phyloP scores from a whole-genome alignment of 2,113 vertebrate genomes.

The Naja naja region DNA sequence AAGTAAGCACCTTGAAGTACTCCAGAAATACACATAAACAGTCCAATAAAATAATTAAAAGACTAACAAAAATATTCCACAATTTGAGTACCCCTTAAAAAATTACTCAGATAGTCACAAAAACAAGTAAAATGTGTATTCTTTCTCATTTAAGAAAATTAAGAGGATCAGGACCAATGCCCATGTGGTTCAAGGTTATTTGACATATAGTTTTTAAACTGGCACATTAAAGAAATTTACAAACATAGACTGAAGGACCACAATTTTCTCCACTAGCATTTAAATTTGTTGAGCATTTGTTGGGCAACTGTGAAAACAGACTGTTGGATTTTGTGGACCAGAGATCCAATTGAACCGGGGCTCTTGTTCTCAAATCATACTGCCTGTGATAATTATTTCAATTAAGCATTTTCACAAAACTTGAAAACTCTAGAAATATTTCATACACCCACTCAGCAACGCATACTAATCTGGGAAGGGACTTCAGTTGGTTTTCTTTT shows the following conservation, averaged over 20 bases:
- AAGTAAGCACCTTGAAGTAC: background rate
- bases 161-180: background rate
- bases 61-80: background rate
- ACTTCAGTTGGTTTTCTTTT: background rate
- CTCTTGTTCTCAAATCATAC: background rate
- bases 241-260: background rate
- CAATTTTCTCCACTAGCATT: background rate
- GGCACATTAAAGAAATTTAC: background rate
- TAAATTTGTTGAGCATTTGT: background rate
- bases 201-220: background rate
- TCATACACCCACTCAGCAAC: background rate
- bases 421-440: background rate
- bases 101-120: background rate
- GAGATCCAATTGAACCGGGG: background rate
- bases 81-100: background rate
- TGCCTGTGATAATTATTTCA: background rate
- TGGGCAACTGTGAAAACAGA: background rate
- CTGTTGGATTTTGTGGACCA: background rate
- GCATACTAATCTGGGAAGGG: background rate
- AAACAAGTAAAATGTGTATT: background rate
- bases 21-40: background rate
- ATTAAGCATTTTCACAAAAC: background rate
- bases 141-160: background rate
- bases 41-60: background rate
- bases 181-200: background rate